Evolutionary conservation across 2,113 vertebrate species (phyloP).

Genomic region (Felis catus): F.catus_Fca126_mat1.0 CM031423.1:48721501-48722000

Average conservation of each 20-base stretch:
- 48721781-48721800: slow-evolving; percentile 48
- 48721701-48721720: neutral
- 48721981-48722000: neutral
- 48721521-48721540: neutral
- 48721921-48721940: slow-evolving; percentile 73
- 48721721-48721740: slow-evolving; percentile 67
- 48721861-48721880: slow-evolving; percentile 75
- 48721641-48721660: neutral
- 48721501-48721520: neutral
- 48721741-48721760: slow-evolving; percentile 34
- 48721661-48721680: slow-evolving; percentile 65
- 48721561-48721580: slow-evolving; percentile 16
- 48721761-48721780: slow-evolving; percentile 35
- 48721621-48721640: neutral
- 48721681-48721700: slow-evolving; percentile 67
- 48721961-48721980: slow-evolving; percentile 70
- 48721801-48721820: slow-evolving; percentile 34
- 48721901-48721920: slow-evolving; percentile 60
- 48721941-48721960: slow-evolving; percentile 56
- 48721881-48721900: slow-evolving; percentile 70
- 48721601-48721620: neutral
- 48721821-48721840: slow-evolving; percentile 65
- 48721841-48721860: slow-evolving; percentile 50
- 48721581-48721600: neutral
- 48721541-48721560: neutral